A percentile compares a stretch with the other conserved stretches of the same genome.
Evolutionary conservation across 2,888 invertebrate species (phyloP).

Genomic region (Hesperia comma): DNA sequence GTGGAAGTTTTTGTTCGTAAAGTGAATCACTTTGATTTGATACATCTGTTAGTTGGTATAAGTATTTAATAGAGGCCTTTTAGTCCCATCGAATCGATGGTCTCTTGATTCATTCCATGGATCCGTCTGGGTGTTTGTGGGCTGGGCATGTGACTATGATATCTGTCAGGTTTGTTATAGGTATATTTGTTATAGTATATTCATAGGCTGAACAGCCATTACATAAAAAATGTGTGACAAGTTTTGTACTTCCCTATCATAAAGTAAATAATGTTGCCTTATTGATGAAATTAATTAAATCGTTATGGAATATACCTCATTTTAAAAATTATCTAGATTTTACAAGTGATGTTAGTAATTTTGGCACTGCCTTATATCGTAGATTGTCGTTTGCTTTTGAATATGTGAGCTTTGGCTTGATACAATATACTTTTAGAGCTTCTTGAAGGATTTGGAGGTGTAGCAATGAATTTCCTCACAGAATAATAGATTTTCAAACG

Average conservation of each 20-base stretch:
- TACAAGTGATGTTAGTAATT: neutral
- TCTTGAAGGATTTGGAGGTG: no score
- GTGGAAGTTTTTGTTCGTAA: no score
- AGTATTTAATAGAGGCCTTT: no score
- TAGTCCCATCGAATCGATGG: no score
- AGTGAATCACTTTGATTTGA: no score
- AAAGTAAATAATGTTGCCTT: slow-evolving; percentile 20
- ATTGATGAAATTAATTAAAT: slow-evolving; percentile 19
- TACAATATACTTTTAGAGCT: neutral
- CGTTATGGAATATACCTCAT: slow-evolving; percentile 25
- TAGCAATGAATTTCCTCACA: no score
- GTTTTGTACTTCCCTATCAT: slow-evolving; percentile 5
- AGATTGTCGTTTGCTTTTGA: neutral
- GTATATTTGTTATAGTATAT: neutral
- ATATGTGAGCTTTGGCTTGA: neutral
- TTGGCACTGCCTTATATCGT: slow-evolving; percentile 12
- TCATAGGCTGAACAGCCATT: neutral
- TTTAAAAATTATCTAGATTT: slow-evolving; percentile 22
- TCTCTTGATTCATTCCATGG: neutral
- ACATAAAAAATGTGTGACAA: neutral
- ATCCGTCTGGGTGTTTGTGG: neutral
- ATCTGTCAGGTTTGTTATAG: neutral
- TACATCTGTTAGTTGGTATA: no score
- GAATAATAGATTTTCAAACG: no score
- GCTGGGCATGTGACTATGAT: neutral